Base-by-base conservation (phyloP, 2,113 vertebrate species). In the Hemiprocne comata region DNA sequence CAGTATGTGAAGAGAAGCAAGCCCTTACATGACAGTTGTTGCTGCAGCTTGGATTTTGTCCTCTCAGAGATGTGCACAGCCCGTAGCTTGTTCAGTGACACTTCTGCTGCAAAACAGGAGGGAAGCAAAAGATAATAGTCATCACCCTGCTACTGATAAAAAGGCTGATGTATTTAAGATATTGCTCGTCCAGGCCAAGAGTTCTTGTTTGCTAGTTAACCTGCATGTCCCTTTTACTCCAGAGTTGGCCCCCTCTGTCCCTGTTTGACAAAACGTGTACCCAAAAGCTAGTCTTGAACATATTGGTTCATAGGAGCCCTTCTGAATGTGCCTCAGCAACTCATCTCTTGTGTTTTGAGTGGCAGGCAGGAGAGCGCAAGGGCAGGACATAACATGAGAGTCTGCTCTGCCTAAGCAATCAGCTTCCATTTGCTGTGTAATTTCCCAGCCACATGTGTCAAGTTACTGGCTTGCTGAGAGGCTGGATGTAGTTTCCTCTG, bases 401-500 rank as follows among this genome's bases (percentile, higher is more conserved):
- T 36, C 50, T 23, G 16, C 51, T 58, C 69, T 88, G 78, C 78
- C 75, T 88, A 14, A 58, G 79, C 72, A 54, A 36, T 77, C 82
- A 58, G 69, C 69, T 61, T 86, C 53, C 7, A 0, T 70, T 90
- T 95, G 61, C 83, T 54, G 65, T 55, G 81, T 93, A 70, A 66
- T 36, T 94, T 88, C 51, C 75, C 66, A 66, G 55, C 48, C 72
- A 26, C 31, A 3, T 42, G 80, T 86, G 90, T 93, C 93, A 96
- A 40, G 62, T 96, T 96, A 92, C 88, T 58, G 80, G 64, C 73
- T 86, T 84, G 62, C 86, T 85, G 75, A 90, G 60, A 74, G 55
- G 55, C 42, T 96, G 93, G 76, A 85, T 94, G 95, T 85, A 42
- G 86, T 92, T 97, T 95, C 89, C 70, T 72, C 53, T 69, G 81